Evolutionary conservation across 2,888 invertebrate genomes (phyloP), one percentile per base, ranked within the genome.

Genomic region (Ferrisia virgata): DNA sequence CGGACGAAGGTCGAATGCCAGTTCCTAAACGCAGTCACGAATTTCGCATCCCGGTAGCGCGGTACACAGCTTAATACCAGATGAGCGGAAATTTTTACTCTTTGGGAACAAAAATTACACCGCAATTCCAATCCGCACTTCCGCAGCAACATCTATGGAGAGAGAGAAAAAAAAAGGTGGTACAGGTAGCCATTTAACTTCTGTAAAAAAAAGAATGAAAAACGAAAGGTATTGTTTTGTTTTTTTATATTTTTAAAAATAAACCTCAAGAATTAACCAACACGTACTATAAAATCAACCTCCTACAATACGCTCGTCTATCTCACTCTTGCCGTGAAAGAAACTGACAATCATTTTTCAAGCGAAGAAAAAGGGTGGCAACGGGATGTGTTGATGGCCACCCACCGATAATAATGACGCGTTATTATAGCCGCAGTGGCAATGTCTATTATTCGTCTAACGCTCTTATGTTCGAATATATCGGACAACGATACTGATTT

Each of bases 311-410:
- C 69, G 31, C 2, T 69, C 72, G 22, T 76, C 72, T 31, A 15
- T 31, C 22, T 53, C 28, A 13, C 13, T 5, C 53, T 53, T 9
- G 6, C 15, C 53, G 28, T 18, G 18, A 36, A 76, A 76, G 36
- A 76, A 76, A 76, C 72, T 76, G 72, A 76, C 72, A 76, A 76
- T 76, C 72, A 76, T 76, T 33, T 33, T 76, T 76, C 8, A 76
- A 76, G 11, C 8, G 36, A 22, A 64, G 28, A 31, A 76, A 53
- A 36, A 76, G 72, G 72, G 72, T 76, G 72, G 33, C 79, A 79
- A 79, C 80, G 43, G 53, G 80, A 80, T 80, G 53, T 80, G 80
- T 80, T 80, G 80, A 80, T 80, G 80, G 53, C 80, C 80, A 80
- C 80, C 80, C 80, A 80, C 80, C 9, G 80, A 80, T 80, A 53